Conservation (phyloP, 2,888 invertebrate species). For the Pimpla rufipes region DNA sequence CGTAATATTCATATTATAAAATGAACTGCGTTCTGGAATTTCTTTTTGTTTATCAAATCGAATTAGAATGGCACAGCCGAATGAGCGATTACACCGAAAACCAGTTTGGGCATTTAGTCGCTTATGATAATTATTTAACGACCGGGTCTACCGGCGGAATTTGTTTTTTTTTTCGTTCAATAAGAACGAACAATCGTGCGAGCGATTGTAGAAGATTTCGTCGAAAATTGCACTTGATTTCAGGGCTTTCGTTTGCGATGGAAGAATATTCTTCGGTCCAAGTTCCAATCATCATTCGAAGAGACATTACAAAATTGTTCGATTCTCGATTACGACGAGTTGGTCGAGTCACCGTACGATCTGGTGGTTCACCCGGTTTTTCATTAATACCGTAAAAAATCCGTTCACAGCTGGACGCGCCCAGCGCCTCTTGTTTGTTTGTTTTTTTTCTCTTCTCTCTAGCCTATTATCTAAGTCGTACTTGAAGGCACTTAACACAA, state of each 20-base stretch:
- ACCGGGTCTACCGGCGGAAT: slow-evolving; percentile 70
- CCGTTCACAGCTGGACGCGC: slow-evolving; percentile 82
- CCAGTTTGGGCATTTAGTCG: slow-evolving; percentile 70
- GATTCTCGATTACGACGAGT: slow-evolving; percentile 25
- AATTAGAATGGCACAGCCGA: slow-evolving; percentile 72
- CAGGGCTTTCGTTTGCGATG: slow-evolving; percentile 9
- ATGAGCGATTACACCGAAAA: slow-evolving; percentile 71
- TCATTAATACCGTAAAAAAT: slow-evolving; percentile 81
- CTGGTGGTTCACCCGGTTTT: slow-evolving; percentile 71
- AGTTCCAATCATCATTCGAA: slow-evolving; percentile 8
- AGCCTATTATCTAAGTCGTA: slow-evolving; percentile 85
- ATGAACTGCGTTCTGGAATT: slow-evolving; percentile 18
- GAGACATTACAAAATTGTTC: slow-evolving; percentile 33
- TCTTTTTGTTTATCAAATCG: slow-evolving; percentile 49
- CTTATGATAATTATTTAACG: slow-evolving; percentile 63
- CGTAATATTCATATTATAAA: slow-evolving; percentile 33
- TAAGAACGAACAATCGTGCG: slow-evolving; percentile 54
- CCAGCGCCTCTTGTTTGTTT: slow-evolving; percentile 83
- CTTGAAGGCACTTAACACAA: slow-evolving; percentile 85
- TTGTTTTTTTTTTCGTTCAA: slow-evolving; percentile 50
- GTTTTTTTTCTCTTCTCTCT: slow-evolving; percentile 71
- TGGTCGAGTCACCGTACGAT: slow-evolving; percentile 57
- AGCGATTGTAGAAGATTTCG: slow-evolving; percentile 45
- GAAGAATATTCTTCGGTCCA: slow-evolving; percentile 9
- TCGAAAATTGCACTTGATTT: slow-evolving; percentile 58